These are phyloP conservation scores for Phainopepla nitens DNA, from an alignment of 2,113 vertebrate species.

Conservation along the genomic window DNA sequence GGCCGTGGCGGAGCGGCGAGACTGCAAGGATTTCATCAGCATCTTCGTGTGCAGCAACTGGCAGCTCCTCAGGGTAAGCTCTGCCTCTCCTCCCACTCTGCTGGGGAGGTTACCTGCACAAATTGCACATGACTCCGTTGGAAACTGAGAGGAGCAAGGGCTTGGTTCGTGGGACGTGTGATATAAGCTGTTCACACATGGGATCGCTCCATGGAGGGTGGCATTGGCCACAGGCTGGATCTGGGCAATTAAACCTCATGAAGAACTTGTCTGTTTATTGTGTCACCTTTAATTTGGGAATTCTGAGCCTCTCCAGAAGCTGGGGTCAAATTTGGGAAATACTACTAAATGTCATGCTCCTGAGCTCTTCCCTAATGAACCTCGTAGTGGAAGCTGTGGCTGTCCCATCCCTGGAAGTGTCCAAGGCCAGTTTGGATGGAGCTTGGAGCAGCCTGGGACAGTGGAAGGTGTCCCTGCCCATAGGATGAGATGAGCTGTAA, in stretches of 20 bases:
- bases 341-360: not conserved
- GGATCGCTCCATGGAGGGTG: not conserved
- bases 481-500: not conserved
- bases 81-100: not conserved
- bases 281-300: not conserved
- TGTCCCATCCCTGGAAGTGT: not conserved
- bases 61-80: slow-evolving; percentile 92
- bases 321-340: not conserved
- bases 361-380: not conserved
- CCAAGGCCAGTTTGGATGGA: not conserved
- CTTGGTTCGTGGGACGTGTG: not conserved
- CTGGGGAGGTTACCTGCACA: not conserved
- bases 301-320: not conserved
- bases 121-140: fast-evolving
- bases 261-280: fast-evolving
- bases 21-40: slow-evolving; percentile 94
- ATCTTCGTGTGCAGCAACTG: slow-evolving; percentile 94
- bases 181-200: fast-evolving
- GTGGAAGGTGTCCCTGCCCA: not conserved
- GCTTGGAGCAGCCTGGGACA: not conserved
- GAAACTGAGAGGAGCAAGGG: not conserved
- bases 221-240: fast-evolving
- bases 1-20: slow-evolving; percentile 91
- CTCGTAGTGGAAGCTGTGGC: not conserved
- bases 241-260: not conserved